Conservation (phyloP, 2,888 invertebrate species). For the Cotesia congregata region DNA sequence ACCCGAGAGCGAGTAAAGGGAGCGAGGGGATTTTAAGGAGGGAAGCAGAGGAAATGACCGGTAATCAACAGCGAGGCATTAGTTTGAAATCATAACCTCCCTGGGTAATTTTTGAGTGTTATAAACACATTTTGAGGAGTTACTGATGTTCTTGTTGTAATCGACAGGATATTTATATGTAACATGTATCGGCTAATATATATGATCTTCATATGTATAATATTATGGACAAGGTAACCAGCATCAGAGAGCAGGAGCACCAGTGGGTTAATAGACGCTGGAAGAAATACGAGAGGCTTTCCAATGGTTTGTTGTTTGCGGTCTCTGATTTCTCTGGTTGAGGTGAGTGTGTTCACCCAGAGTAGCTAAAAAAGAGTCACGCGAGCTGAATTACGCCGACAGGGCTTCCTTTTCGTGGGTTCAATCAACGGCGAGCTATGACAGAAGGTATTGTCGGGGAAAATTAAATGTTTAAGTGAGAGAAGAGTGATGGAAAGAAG, state of each 20-base stretch:
- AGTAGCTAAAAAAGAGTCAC: conserved; percentile 32
- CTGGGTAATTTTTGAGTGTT: neutral
- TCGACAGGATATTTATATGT: neutral
- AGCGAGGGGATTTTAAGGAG: conserved; percentile 15
- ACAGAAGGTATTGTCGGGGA: neutral
- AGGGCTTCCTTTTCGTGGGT: conserved; percentile 17
- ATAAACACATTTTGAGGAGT: neutral
- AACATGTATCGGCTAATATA: neutral
- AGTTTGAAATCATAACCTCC: conserved; percentile 41
- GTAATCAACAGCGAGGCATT: conserved; percentile 38
- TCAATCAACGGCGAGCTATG: conserved; percentile 16
- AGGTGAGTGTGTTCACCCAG: conserved; percentile 21
- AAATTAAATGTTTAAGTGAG: neutral
- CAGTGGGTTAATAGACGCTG: neutral
- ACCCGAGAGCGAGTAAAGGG: neutral
- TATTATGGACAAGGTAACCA: neutral
- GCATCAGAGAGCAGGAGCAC: neutral
- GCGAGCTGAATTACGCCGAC: conserved; percentile 20
- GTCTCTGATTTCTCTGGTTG: conserved; percentile 25
- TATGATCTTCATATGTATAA: neutral
- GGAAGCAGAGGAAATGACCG: conserved; percentile 36
- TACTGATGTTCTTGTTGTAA: neutral
- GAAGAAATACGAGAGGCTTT: neutral
- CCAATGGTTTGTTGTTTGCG: conserved; percentile 18
- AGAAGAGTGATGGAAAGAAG: neutral